A percentile compares a stretch with the other conserved stretches of the same genome.
These are phyloP conservation scores for Chelonoidis abingdonii DNA, from an alignment of 2,113 vertebrate genomes.

Conservation along the genomic window DNA sequence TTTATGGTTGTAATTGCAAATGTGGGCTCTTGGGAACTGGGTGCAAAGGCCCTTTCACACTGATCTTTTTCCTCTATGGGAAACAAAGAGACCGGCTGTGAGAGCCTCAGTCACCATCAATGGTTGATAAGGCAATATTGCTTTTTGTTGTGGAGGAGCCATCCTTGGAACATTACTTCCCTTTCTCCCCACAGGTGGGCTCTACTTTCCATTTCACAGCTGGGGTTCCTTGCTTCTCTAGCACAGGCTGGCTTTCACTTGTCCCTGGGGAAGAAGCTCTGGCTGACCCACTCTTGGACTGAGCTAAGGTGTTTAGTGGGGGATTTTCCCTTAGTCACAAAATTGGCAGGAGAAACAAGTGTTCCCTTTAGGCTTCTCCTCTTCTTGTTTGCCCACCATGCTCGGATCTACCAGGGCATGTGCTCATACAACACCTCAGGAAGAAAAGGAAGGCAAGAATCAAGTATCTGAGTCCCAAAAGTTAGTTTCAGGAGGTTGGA, in stretches of 20 bases:
- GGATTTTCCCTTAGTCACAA: not conserved
- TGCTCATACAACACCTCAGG: not conserved
- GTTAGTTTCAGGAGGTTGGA: not conserved
- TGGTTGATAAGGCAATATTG: not conserved
- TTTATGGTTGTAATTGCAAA: not conserved
- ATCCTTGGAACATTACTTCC: not conserved
- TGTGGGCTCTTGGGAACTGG: not conserved
- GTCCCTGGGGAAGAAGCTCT: not conserved
- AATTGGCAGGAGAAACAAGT: not conserved
- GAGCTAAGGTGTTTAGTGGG: not conserved
- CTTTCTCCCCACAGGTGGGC: rapidly evolving
- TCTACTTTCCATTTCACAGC: not conserved
- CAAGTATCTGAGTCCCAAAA: not conserved
- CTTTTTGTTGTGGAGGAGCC: not conserved
- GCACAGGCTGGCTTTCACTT: not conserved
- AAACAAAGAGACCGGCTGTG: not conserved
- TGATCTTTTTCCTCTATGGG: not conserved
- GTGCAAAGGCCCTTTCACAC: not conserved
- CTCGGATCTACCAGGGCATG: not conserved
- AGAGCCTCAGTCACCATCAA: not conserved
- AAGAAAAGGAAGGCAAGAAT: not conserved
- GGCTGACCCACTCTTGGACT: not conserved
- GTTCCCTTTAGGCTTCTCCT: not conserved
- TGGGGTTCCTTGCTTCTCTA: not conserved
- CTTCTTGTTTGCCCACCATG: not conserved